Conservation (phyloP, 2,888 invertebrate species). For the Itoplectis maculator region DNA sequence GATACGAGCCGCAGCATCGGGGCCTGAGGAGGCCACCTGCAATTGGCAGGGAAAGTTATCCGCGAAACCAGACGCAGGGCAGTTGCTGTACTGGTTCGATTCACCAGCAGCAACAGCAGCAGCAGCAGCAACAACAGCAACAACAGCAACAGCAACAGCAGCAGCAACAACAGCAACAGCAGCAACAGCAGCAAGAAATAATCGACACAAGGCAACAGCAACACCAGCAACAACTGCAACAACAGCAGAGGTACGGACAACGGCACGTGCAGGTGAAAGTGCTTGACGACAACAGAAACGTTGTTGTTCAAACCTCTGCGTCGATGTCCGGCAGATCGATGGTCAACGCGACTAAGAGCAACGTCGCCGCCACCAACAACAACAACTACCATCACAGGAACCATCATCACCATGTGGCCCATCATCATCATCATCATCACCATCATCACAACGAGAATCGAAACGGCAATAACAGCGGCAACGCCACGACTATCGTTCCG, state of each 20-base stretch:
- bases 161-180: conserved; percentile 68
- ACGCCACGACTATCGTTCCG: conserved; percentile 39
- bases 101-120: conserved; percentile 78
- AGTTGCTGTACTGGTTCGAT: conserved; percentile 71
- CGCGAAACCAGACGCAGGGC: conserved; percentile 75
- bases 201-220: conserved; percentile 85
- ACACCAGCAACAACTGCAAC: conserved; percentile 79
- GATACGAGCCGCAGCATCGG: conserved; percentile 76
- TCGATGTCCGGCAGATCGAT: conserved; percentile 70
- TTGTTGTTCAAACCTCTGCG: conserved; percentile 73
- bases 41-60: conserved; percentile 77
- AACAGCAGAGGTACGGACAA: conserved; percentile 75
- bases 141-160: conserved; percentile 84
- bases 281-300: conserved; percentile 85
- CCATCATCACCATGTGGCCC: conserved; percentile 67
- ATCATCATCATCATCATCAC: conserved; percentile 67
- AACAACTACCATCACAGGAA: conserved; percentile 64
- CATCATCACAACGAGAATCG: conserved; percentile 65
- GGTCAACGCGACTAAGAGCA: conserved; percentile 60
- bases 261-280: conserved; percentile 85
- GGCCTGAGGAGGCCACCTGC: conserved; percentile 78
- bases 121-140: conserved; percentile 79
- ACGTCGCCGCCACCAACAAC: conserved; percentile 53
- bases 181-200: conserved; percentile 85
- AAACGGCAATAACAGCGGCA: conserved; percentile 65